Percentiles rank a stretch among this genome's conserved stretches.
These are phyloP conservation scores for Congeria kusceri DNA, from an alignment of 2,888 invertebrate species.

Conservation along the genomic window DNA sequence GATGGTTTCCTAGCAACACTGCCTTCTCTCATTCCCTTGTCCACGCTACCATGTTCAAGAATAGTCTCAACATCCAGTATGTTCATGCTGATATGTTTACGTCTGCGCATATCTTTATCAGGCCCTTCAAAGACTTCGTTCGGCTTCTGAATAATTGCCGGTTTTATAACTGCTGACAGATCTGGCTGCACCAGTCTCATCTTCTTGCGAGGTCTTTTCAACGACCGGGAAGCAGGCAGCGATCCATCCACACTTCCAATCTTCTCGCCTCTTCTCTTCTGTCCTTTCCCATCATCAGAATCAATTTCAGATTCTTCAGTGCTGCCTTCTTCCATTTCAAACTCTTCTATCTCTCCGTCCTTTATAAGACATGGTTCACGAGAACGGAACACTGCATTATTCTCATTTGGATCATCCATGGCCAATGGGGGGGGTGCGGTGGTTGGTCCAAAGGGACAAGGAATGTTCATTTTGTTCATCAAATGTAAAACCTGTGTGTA, in stretches of 20 bases:
- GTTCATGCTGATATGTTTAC: constrained; percentile 50
- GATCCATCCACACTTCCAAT: background rate
- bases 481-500: constrained; percentile 93
- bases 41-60: background rate
- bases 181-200: constrained; percentile 84
- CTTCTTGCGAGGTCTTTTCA: constrained; percentile 84
- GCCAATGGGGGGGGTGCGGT: constrained; percentile 80
- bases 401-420: constrained; percentile 15
- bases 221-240: background rate
- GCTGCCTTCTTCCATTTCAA: constrained; percentile 74
- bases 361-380: background rate
- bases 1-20: background rate
- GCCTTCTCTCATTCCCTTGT: background rate
- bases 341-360: constrained; percentile 57
- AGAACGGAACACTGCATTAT: background rate
- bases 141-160: constrained; percentile 44
- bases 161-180: constrained; percentile 34
- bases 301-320: constrained; percentile 89
- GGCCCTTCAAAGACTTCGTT: constrained; percentile 80
- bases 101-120: constrained; percentile 79
- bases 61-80: constrained; percentile 27
- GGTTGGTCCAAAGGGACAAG: constrained; percentile 90
- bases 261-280: background rate
- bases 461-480: constrained; percentile 97
- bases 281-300: constrained; percentile 87